Percentiles rank a stretch among this genome's conserved stretches.
These are phyloP conservation scores for Tichodroma muraria DNA, from an alignment of 2,113 vertebrate species.

Conservation along the genomic window DNA sequence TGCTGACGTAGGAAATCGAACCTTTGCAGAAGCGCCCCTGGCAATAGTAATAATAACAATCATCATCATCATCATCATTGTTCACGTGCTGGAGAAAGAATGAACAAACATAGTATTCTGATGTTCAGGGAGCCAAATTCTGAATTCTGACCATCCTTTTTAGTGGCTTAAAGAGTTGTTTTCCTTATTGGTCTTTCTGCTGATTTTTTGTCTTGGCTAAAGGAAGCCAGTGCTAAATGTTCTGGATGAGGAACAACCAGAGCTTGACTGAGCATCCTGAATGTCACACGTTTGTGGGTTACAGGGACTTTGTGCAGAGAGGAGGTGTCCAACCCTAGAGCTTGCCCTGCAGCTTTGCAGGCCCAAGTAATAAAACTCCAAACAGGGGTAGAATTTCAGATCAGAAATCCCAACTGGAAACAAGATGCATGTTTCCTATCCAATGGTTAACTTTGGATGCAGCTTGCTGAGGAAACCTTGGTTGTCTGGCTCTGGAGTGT, in stretches of 20 bases:
- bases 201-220: background rate
- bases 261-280: background rate
- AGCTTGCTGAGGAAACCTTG: background rate
- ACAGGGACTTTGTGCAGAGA: background rate
- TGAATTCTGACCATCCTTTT: background rate
- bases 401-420: conserved; percentile 18
- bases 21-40: background rate
- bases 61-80: background rate
- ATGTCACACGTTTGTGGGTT: background rate
- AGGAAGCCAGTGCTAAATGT: background rate
- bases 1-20: background rate
- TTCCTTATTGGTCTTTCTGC: background rate
- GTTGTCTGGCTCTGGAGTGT: conserved; percentile 10
- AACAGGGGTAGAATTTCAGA: background rate
- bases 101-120: background rate
- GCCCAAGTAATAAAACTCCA: background rate
- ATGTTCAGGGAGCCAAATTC: background rate
- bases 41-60: background rate
- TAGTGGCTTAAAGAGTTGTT: background rate
- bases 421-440: background rate
- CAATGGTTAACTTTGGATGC: background rate
- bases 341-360: background rate
- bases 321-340: background rate
- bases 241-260: background rate
- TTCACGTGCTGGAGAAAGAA: background rate